Percentiles rank a stretch among this genome's conserved stretches.
Conservation (phyloP, 2,797 vertebrate species). For the Amazona finschi region DNA sequence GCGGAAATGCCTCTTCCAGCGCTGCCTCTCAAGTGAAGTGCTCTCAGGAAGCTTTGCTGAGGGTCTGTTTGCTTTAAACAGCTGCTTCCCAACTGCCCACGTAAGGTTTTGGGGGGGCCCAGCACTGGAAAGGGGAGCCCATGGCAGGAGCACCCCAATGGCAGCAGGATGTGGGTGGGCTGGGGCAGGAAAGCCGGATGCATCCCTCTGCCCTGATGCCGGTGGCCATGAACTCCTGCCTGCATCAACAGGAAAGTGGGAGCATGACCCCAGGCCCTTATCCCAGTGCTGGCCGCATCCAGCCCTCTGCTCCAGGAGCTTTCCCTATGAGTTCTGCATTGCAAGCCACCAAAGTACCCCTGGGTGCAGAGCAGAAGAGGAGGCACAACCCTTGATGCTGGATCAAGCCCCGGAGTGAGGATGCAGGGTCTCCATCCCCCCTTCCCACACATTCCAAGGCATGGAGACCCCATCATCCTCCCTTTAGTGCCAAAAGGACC, state of each 20-base stretch:
- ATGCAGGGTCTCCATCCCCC: too few relatives aligned
- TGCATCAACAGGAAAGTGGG: neutral
- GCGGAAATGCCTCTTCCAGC: constrained; percentile 15
- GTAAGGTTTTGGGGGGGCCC: neutral
- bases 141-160: neutral
- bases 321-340: neutral
- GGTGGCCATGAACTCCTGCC: neutral
- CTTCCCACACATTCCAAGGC: neutral
- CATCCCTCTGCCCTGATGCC: neutral
- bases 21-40: neutral
- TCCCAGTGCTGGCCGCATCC: neutral
- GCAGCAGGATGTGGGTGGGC: neutral
- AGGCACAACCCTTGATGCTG: neutral
- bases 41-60: neutral
- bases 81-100: neutral
- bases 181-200: neutral
- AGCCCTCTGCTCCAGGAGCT: neutral
- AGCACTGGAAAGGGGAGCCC: neutral
- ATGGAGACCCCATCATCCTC: neutral
- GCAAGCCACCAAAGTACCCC: neutral
- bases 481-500: neutral
- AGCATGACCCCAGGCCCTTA: neutral
- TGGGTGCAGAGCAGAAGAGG: neutral
- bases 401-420: too few relatives aligned
- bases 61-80: neutral